These are phyloP conservation scores for Clupea harengus DNA, from an alignment of 2,113 vertebrate species.

Conservation along the genomic window DNA sequence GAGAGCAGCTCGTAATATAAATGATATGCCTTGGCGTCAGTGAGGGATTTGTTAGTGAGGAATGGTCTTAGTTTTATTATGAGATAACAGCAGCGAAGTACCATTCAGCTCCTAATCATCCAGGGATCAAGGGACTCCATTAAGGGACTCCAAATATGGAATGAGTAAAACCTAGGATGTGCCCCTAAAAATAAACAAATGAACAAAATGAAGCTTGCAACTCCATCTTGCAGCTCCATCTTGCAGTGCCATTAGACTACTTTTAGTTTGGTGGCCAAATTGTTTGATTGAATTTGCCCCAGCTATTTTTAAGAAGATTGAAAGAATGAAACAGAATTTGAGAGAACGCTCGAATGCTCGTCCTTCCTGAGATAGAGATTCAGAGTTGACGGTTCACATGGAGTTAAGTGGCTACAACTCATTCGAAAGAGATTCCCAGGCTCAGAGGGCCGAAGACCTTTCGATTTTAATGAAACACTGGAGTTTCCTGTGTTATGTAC, in stretches of 20 bases:
- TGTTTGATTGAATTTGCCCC: background rate
- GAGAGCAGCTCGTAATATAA: background rate
- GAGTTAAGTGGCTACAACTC: background rate
- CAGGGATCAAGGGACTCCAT: background rate
- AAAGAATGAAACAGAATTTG: background rate
- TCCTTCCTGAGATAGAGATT: background rate
- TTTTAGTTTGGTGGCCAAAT: background rate
- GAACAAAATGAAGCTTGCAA: background rate
- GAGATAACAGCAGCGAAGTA: background rate
- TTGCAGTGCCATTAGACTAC: background rate
- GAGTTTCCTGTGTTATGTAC: constrained; percentile 29
- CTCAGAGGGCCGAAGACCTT: background rate
- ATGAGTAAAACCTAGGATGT: no score
- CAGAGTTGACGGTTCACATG: background rate
- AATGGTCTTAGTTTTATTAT: background rate
- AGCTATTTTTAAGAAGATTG: background rate
- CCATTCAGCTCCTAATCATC: background rate
- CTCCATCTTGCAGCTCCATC: background rate
- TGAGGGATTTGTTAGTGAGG: background rate
- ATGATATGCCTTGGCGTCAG: background rate
- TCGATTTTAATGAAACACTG: constrained; percentile 29
- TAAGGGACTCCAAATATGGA: no score
- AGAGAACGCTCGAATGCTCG: background rate
- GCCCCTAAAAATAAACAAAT: background rate
- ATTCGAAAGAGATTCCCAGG: background rate